These are phyloP conservation scores for Seriola aureovittata DNA, from an alignment of 2,113 vertebrate genomes.

Conservation along the genomic window DNA sequence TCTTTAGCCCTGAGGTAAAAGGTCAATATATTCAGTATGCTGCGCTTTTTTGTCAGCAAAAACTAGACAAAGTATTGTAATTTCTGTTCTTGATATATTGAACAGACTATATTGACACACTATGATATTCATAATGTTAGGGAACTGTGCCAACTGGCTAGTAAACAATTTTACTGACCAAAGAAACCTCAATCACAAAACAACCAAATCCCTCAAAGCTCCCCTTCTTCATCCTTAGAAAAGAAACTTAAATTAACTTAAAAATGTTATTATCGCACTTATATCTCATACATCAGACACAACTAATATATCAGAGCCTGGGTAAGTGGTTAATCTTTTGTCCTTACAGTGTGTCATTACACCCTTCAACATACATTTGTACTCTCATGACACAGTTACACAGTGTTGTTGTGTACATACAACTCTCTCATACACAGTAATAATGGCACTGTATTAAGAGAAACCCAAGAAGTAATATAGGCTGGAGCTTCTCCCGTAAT, in stretches of 20 bases:
- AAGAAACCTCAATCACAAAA: not conserved
- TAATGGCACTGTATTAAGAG: not conserved
- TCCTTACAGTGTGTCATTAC: not conserved
- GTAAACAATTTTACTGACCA: not conserved
- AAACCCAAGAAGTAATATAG: not conserved
- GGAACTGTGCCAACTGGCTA: not conserved
- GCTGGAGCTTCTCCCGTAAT: not conserved
- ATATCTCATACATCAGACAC: not conserved
- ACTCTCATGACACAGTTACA: not conserved
- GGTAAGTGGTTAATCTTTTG: not conserved
- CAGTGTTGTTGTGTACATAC: not conserved
- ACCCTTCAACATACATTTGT: not conserved
- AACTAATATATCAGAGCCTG: not conserved
- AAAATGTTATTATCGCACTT: not conserved
- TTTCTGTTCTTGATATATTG: not conserved
- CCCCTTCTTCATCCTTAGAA: not conserved
- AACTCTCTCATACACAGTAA: not conserved
- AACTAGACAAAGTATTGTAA: not conserved
- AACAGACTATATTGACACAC: too few relatives aligned
- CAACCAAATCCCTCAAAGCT: conserved; percentile 10
- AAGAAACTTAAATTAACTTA: not conserved
- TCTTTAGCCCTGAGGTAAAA: not conserved
- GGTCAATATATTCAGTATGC: not conserved
- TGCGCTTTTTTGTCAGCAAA: not conserved
- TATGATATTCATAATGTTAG: not conserved